phyloP scores from a whole-genome alignment of 2,888 invertebrate species.

The Schizotus pectinicornis region DNA sequence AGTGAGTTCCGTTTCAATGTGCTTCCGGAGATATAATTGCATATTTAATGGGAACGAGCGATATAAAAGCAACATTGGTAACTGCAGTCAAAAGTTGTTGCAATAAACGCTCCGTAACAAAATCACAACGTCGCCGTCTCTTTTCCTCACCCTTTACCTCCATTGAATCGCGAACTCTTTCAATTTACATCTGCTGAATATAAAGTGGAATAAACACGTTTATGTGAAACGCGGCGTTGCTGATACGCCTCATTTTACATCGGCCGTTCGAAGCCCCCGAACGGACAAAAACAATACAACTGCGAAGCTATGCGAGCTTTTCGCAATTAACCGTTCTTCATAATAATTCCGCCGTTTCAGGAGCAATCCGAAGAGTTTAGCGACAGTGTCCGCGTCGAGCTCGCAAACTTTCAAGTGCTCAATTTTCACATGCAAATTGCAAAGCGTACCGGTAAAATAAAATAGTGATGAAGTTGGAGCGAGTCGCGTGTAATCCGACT shows the following conservation, averaged over 20 bases:
- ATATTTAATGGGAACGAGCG: slow-evolving; percentile 26
- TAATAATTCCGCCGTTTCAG: too few relatives aligned
- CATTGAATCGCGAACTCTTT: slow-evolving; percentile 28
- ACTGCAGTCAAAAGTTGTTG: slow-evolving; percentile 21
- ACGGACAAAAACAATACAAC: slow-evolving; percentile 16
- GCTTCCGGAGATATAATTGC: slow-evolving; percentile 31
- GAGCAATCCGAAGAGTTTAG: too few relatives aligned
- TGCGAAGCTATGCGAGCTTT: background rate
- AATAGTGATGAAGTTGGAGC: slow-evolving; percentile 40
- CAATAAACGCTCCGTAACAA: slow-evolving; percentile 19
- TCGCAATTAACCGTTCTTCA: too few relatives aligned
- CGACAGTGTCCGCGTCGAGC: background rate
- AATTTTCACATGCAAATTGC: slow-evolving; percentile 47
- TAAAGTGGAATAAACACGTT: slow-evolving; percentile 32
- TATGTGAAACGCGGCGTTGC: slow-evolving; percentile 17
- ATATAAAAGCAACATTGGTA: slow-evolving; percentile 26
- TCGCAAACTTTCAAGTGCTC: slow-evolving; percentile 37
- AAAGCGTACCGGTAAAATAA: slow-evolving; percentile 40
- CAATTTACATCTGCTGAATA: slow-evolving; percentile 32
- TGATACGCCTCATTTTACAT: slow-evolving; percentile 26
- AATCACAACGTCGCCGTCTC: slow-evolving; percentile 18
- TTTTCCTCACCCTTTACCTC: slow-evolving; percentile 1
- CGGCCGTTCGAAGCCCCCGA: slow-evolving; percentile 17
- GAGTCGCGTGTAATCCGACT: slow-evolving; percentile 37
- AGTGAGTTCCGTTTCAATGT: slow-evolving; percentile 29